Conservation (phyloP, 1,140 invertebrate genomes). For the Meteorus sp. region DNA sequence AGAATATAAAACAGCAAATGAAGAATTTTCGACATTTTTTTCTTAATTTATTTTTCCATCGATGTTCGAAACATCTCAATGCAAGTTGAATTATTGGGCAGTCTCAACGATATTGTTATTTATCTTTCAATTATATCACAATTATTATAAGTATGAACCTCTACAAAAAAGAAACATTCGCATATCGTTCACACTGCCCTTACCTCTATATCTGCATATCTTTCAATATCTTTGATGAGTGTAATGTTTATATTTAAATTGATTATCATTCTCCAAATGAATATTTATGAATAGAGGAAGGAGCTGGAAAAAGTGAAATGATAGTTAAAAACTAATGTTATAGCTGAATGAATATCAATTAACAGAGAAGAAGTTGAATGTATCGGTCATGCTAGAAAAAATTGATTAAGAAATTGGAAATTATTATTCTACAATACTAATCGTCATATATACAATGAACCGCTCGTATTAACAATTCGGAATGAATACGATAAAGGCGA, state of each 20-base stretch:
- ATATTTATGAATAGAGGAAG: conserved; percentile 43
- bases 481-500: conserved; percentile 16
- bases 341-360: too few relatives aligned
- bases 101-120: background rate
- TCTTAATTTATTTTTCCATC: background rate
- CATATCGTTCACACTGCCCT: too few relatives aligned
- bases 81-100: background rate
- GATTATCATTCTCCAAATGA: conserved; percentile 42
- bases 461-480: background rate
- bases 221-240: conserved; percentile 44
- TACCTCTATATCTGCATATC: conserved; percentile 48
- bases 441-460: conserved; percentile 26
- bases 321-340: too few relatives aligned
- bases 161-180: conserved; percentile 15
- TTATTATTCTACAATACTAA: too few relatives aligned
- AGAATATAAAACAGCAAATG: too few relatives aligned
- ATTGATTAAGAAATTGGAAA: too few relatives aligned
- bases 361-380: too few relatives aligned
- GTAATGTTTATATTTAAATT: conserved; percentile 46
- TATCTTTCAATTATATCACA: too few relatives aligned
- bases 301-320: too few relatives aligned
- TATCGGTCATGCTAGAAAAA: too few relatives aligned
- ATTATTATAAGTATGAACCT: background rate
- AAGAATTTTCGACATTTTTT: too few relatives aligned
- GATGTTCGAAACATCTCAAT: background rate